These are phyloP conservation scores for Phymastichus coffea DNA, from an alignment of 1,140 invertebrate genomes.

Conservation along the genomic window DNA sequence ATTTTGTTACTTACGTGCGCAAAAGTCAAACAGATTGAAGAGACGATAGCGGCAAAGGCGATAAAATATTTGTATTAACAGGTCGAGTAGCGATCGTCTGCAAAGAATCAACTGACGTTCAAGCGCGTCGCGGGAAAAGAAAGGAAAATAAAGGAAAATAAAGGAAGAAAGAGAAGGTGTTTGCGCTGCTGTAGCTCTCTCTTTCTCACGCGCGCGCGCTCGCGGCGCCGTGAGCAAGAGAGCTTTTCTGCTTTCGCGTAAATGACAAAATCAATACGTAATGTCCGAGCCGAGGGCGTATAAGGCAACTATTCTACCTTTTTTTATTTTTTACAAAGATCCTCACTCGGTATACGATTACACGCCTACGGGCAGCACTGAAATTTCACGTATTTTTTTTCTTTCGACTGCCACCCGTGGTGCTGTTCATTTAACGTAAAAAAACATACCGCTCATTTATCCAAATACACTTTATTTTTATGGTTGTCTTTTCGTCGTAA, in stretches of 20 bases:
- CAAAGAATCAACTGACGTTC: slow-evolving; percentile 10
- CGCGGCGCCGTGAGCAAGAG: slow-evolving; percentile 3
- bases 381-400: too few species aligned
- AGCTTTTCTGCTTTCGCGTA: slow-evolving; percentile 33
- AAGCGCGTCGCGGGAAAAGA: slow-evolving; percentile 1
- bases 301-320: not conserved
- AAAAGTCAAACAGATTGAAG: slow-evolving; percentile 12
- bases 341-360: too few species aligned
- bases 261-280: slow-evolving; percentile 39
- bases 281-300: slow-evolving; percentile 23
- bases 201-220: not conserved
- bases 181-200: not conserved
- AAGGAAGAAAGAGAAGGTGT: not conserved
- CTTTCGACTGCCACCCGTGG: too few species aligned
- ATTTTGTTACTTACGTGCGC: slow-evolving; percentile 44
- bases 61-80: slow-evolving; percentile 24
- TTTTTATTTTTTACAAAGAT: too few species aligned
- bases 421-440: too few species aligned
- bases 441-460: too few species aligned
- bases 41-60: not conserved
- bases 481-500: too few species aligned
- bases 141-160: not conserved
- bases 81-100: slow-evolving; percentile 14
- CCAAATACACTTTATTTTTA: too few species aligned
- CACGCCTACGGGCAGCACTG: too few species aligned